Percentiles rank a stretch among this genome's conserved stretches.
Conservation (phyloP, 2,888 invertebrate species). For the Metopia argyrocephala region DNA sequence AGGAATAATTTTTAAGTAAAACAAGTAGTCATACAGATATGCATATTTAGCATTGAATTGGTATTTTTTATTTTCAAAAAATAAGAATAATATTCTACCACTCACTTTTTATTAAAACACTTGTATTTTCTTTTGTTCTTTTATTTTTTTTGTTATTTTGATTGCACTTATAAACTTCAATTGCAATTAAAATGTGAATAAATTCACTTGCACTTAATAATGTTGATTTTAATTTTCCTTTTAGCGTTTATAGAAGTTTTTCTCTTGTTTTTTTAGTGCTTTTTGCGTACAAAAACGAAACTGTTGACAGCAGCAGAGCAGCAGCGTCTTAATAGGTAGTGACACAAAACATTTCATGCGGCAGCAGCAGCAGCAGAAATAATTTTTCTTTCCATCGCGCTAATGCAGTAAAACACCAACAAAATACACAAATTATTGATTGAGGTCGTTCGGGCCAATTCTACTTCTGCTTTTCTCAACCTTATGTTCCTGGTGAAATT, state of each 20-base stretch:
- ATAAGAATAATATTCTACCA: too few species aligned
- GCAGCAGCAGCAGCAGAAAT: neutral
- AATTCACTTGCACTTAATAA: constrained; percentile 49
- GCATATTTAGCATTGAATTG: too few species aligned
- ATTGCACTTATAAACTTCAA: neutral
- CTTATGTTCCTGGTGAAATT: neutral
- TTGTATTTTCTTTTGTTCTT: constrained; percentile 28
- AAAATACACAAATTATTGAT: constrained; percentile 51
- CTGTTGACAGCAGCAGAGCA: constrained; percentile 13
- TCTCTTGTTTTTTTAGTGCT: constrained; percentile 14
- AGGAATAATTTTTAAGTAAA: too few species aligned
- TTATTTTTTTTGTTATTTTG: neutral
- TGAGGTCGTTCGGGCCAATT: constrained; percentile 28
- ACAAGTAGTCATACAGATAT: too few species aligned
- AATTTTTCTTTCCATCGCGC: neutral
- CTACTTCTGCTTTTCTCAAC: neutral
- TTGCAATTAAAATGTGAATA: neutral
- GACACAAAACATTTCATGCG: constrained; percentile 39
- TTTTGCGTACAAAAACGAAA: constrained; percentile 22
- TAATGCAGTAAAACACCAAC: constrained; percentile 19
- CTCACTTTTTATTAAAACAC: constrained; percentile 23
- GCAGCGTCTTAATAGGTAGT: constrained; percentile 46
- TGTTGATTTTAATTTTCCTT: constrained; percentile 2
- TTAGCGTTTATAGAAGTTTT: constrained; percentile 10
- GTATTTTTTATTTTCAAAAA: too few species aligned